phyloP scores from a whole-genome alignment of 2,113 vertebrate genomes.

The Cyanistes caeruleus region DNA sequence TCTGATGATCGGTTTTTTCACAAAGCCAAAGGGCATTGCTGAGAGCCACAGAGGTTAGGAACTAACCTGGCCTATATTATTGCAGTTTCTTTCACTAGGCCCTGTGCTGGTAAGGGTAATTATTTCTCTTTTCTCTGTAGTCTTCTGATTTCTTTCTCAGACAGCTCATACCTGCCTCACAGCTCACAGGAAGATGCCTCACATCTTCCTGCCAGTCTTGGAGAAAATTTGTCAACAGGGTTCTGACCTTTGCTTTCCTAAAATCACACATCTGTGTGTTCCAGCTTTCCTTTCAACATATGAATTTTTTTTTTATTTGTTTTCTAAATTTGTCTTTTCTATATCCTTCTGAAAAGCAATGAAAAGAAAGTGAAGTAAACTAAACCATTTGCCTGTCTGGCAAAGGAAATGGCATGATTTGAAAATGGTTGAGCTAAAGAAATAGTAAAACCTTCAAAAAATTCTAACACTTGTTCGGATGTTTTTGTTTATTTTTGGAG shows the following conservation, averaged over 20 bases:
- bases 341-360: neutral
- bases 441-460: constrained; percentile 11
- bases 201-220: neutral
- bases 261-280: neutral
- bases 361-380: neutral
- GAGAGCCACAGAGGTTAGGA: neutral
- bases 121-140: neutral
- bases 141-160: neutral
- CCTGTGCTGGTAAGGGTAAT: neutral
- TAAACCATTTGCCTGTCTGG: neutral
- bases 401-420: neutral
- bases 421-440: neutral
- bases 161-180: neutral
- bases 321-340: neutral
- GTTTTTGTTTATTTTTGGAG: constrained; percentile 43
- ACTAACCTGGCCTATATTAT: neutral
- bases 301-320: neutral
- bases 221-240: neutral
- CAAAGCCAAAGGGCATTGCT: neutral
- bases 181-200: no score
- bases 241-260: neutral
- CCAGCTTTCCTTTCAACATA: neutral
- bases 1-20: neutral
- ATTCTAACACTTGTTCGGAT: neutral
- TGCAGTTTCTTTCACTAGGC: neutral